These are phyloP conservation scores for Uloborus diversus DNA, from an alignment of 1,140 invertebrate species.

Conservation along the genomic window DNA sequence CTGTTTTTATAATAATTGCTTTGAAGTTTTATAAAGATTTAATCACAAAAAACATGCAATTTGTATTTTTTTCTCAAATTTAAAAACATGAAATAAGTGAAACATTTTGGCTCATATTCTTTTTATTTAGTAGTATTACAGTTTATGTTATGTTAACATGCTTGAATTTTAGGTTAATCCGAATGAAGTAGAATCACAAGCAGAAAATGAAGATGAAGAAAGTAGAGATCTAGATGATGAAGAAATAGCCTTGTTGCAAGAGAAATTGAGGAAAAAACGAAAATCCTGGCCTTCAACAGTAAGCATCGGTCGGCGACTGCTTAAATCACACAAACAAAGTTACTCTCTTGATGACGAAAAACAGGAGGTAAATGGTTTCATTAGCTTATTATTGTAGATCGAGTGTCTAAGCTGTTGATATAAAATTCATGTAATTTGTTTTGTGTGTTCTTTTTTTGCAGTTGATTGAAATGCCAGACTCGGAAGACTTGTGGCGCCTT, in stretches of 20 bases:
- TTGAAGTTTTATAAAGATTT: too few relatives aligned
- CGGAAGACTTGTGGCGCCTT: constrained; percentile 24
- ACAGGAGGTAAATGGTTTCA: neutral
- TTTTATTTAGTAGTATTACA: too few relatives aligned
- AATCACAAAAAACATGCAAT: too few relatives aligned
- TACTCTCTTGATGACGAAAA: constrained; percentile 28
- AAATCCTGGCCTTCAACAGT: constrained; percentile 41
- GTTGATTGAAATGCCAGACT: neutral
- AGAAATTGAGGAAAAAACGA: neutral
- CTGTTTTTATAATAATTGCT: too few relatives aligned
- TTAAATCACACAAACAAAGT: constrained; percentile 23
- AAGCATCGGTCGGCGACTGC: neutral
- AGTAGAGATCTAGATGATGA: constrained; percentile 27
- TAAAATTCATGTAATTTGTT: neutral
- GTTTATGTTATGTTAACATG: too few relatives aligned
- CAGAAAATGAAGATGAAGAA: neutral
- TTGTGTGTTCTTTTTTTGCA: neutral
- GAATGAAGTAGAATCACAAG: too few relatives aligned
- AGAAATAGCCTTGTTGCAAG: constrained; percentile 1
- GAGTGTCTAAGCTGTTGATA: neutral
- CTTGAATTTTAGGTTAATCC: too few relatives aligned
- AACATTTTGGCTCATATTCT: too few relatives aligned
- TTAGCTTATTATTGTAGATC: neutral
- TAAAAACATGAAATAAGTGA: too few relatives aligned
- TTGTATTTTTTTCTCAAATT: too few relatives aligned